Base-by-base conservation (phyloP, 2,888 invertebrate genomes). In the Barypeithes pellucidus region DNA sequence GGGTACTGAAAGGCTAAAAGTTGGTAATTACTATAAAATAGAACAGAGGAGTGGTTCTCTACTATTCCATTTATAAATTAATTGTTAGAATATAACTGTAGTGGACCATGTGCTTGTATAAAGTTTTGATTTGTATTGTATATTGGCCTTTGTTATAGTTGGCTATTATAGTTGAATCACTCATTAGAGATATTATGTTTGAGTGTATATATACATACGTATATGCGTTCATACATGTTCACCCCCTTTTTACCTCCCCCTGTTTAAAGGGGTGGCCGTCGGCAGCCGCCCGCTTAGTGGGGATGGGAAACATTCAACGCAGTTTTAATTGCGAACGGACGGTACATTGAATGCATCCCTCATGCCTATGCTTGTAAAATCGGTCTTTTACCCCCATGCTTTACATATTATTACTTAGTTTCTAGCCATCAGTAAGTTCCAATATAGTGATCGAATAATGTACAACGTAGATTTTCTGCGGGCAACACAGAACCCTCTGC, bases 51-150 rank as follows among this genome's bases (percentile, higher is more conserved):
- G 11, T 20, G n/a, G 24, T 52, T 50, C 50, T 22, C 50, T 50
- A 3, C 22, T 22, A 50, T 22, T 50, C 50, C 12, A 16, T 22
- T 24, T 50, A 50, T 50, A 12, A 50, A 22, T 22, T 52, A 29
- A 69, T 69, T 69, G 69, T 69, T 69, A 24, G 41, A 20, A 61
- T 39, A 47, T 52, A 20, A 67, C 57, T 18, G 16, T 36, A 24
- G 63, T 61, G 50, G 54, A 59, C 59, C 71, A 71, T 65, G 65
- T 66, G 71, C 43, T 66, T 72, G 65, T 52, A 60, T 52, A 72
- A 67, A 72, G 29, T 72, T 72, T 66, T 72, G 66, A 72, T 72
- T 72, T 72, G 50, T 59, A 72, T 72, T 72, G 65, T 71, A 57
- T 50, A 39, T 65, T 59, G 45, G 20, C 47, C 47, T 62, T 70